Percentiles rank a stretch among this genome's conserved stretches.
These are phyloP conservation scores for Gila orcuttii DNA, from an alignment of 2,113 vertebrate species.

Conservation along the genomic window DNA sequence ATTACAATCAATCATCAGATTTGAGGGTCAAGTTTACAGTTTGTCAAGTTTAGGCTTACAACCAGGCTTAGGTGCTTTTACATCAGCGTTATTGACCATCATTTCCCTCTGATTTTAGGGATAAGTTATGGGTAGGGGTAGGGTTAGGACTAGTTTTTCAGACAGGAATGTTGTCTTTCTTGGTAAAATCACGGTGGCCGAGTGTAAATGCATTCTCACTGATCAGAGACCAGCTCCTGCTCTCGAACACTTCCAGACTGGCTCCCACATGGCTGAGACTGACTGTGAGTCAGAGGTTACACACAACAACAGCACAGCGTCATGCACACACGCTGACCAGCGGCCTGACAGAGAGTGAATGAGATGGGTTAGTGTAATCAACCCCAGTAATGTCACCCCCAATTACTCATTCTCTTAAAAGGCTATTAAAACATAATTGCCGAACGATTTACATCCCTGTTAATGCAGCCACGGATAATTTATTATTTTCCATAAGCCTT, in stretches of 20 bases:
- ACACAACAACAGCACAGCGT: slow-evolving; percentile 41
- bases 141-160: no score
- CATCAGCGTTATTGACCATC: no score
- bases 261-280: slow-evolving; percentile 11
- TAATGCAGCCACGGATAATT: slow-evolving; percentile 78
- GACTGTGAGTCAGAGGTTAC: slow-evolving; percentile 10
- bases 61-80: no score
- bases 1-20: no score
- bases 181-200: no score
- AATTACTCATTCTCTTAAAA: slow-evolving; percentile 83
- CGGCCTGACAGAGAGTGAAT: slow-evolving; percentile 65
- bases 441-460: slow-evolving; percentile 80
- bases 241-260: not conserved
- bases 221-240: slow-evolving; percentile 33
- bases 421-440: slow-evolving; percentile 84
- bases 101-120: no score
- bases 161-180: no score
- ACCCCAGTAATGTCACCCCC: slow-evolving; percentile 73
- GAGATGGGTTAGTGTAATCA: slow-evolving; percentile 71
- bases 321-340: slow-evolving; percentile 42
- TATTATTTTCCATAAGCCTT: slow-evolving; percentile 81
- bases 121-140: no score
- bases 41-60: no score
- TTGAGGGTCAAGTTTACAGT: no score
- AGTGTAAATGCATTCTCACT: not conserved